Conservation (phyloP, 2,888 invertebrate species). For the Schrankia costaestrigalis region DNA sequence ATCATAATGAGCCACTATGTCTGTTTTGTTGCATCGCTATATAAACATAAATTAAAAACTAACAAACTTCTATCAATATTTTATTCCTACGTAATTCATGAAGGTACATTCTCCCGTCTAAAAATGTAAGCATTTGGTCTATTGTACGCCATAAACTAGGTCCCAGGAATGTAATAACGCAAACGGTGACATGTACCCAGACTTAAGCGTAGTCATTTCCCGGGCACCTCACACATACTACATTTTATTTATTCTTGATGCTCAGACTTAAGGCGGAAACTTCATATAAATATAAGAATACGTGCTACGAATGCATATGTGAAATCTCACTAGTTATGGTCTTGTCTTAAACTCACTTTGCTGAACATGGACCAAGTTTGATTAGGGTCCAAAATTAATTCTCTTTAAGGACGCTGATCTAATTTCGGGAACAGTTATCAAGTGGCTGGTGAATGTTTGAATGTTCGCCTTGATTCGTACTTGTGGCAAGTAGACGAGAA, state of each 20-base stretch:
- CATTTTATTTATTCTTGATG: conserved; percentile 2
- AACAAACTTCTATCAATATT: no score
- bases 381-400: conserved; percentile 66
- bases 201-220: conserved; percentile 2
- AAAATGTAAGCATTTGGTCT: no score
- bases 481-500: conserved; percentile 10
- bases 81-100: not conserved
- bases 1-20: no score
- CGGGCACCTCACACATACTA: not conserved
- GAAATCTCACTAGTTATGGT: conserved; percentile 19
- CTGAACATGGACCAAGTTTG: conserved; percentile 54
- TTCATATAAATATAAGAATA: conserved; percentile 3
- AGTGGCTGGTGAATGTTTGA: conserved; percentile 40
- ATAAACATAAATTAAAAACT: no score
- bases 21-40: no score
- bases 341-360: conserved; percentile 39
- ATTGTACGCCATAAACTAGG: not conserved
- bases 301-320: conserved; percentile 15
- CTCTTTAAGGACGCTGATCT: conserved; percentile 51
- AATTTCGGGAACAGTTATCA: conserved; percentile 55
- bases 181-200: conserved; percentile 2
- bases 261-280: not conserved
- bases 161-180: conserved; percentile 4
- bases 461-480: conserved; percentile 23
- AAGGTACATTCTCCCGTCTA: not conserved